Evolutionary conservation across 2,888 invertebrate species (phyloP).

Genomic region (Tenthredo distinguenda): DNA sequence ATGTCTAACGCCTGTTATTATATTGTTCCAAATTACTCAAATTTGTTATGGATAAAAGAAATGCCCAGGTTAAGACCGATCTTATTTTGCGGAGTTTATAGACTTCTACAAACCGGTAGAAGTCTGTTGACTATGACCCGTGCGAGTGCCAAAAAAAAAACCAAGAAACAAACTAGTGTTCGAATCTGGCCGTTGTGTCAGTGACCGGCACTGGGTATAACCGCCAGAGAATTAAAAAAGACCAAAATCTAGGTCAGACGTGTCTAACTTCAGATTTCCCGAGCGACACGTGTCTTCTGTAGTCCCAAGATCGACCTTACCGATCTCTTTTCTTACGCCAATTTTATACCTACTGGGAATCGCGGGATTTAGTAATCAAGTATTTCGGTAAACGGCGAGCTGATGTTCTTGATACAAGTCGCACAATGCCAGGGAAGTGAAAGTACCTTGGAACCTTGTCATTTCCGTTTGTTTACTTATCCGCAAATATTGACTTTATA

Average conservation of each 20-base stretch:
- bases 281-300: slow-evolving; percentile 2
- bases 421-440: slow-evolving; percentile 9
- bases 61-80: no score
- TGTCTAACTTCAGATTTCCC: slow-evolving; percentile 33
- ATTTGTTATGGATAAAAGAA: no score
- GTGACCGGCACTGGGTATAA: slow-evolving; percentile 4
- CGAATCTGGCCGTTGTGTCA: slow-evolving; percentile 6
- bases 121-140: neutral
- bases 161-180: neutral
- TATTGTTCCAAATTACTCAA: no score
- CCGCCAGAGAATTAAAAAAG: slow-evolving; percentile 33
- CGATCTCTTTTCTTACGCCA: neutral
- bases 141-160: neutral
- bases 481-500: neutral
- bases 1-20: no score
- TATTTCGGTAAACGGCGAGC: neutral
- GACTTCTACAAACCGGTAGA: neutral
- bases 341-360: neutral
- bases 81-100: neutral
- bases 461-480: neutral
- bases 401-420: neutral
- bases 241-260: slow-evolving; percentile 49
- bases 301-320: neutral
- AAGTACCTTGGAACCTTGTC: neutral
- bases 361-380: neutral